Percentiles rank a stretch among this genome's conserved stretches.
Evolutionary conservation across 2,797 vertebrate genomes (phyloP).

Genomic region (Varecia variegata): DNA sequence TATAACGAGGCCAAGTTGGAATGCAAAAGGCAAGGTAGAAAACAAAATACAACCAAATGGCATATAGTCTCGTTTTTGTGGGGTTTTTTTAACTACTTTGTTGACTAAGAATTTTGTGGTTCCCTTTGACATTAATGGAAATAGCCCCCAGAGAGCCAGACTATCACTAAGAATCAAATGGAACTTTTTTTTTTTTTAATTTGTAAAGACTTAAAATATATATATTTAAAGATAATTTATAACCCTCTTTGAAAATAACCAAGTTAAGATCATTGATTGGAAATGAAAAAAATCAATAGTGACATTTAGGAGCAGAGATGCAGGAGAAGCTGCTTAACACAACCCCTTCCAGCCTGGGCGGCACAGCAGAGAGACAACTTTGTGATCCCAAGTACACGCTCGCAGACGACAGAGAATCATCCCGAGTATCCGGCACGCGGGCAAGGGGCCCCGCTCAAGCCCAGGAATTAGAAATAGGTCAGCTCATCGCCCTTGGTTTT

Average conservation of each 20-base stretch:
- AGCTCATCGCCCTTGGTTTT: conserved; percentile 63
- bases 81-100: background rate
- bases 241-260: background rate
- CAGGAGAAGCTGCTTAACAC: rapidly evolving
- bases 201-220: background rate
- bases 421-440: rapidly evolving
- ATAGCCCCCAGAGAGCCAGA: background rate
- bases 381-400: rapidly evolving
- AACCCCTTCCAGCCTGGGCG: rapidly evolving
- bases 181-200: too few relatives aligned
- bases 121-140: background rate
- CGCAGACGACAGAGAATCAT: rapidly evolving
- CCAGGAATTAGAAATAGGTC: conserved; percentile 48
- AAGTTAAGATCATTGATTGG: background rate
- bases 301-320: background rate
- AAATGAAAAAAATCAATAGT: background rate
- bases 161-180: conserved; percentile 1
- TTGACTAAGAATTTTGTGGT: conserved; percentile 13
- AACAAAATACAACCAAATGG: conserved; percentile 31
- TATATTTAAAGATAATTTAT: background rate
- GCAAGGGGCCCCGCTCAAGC: rapidly evolving
- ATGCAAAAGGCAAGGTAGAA: background rate
- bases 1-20: background rate
- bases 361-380: rapidly evolving
- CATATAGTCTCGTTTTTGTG: background rate